Evolutionary conservation across 2,797 vertebrate species (phyloP), one percentile per base, ranked within the genome.

Genomic region (Propithecus deckenii): DNA sequence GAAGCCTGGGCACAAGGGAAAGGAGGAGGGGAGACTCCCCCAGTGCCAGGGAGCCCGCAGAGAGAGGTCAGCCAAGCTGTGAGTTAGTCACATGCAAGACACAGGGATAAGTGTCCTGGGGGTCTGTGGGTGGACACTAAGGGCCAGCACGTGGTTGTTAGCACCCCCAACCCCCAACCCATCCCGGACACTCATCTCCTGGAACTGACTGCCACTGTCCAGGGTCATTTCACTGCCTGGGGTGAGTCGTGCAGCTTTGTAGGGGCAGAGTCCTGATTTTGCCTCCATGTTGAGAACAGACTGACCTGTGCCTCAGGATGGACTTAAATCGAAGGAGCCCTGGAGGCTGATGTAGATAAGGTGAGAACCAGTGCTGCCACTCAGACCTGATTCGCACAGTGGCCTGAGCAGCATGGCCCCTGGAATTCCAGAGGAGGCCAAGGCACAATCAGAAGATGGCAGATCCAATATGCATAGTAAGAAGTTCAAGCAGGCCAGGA

Each of bases 131-230:
- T 35, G 6, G 76, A 72, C 63, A 65, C 23, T 46, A 41, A 30
- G 30, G 30, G 43, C 2, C 3, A 0, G 25, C 25, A 69, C 46
- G 18, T 4, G n/a, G 38, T 32, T 61, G 32, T 13, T 67, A 0
- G 2, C 13, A 18, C 30, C 9, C 43, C 28, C 15, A 9, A 32
- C 48, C 46, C 11, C 50, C 35, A 3, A 23, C 43, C 25, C 2
- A 0, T 2, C 32, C 32, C 3, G 0, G 5, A 30, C 23, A 30
- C 5, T 55, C 0, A 0, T 74, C 41, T 79, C 30, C 32, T 15
- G 5, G 4, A 32, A 46, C 72, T 32, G 5, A 30, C 14, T 65
- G 23, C 22, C 23, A 10, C 23, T 3, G 0, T 30, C 18, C 57
- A 83, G 23, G 69, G 15, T 10, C 35, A 6, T 25, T 35, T 72